Evolutionary conservation across 2,888 invertebrate species (phyloP).

Genomic region (Oeneis ivallda): DNA sequence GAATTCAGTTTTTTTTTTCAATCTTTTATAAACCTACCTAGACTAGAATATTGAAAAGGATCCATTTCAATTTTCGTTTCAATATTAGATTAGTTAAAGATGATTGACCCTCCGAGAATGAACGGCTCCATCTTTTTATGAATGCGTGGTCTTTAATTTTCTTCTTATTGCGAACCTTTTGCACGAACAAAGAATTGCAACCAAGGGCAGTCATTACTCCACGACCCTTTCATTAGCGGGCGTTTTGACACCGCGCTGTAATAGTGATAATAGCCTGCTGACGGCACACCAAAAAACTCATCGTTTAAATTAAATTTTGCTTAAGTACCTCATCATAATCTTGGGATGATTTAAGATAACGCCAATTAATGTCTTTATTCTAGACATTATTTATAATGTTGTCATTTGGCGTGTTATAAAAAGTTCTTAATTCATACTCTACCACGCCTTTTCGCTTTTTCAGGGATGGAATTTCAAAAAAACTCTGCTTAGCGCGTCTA

Average conservation of each 20-base stretch:
- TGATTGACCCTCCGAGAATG: constrained; percentile 1
- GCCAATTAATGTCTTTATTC: background rate
- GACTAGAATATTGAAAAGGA: background rate
- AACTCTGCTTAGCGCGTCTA: no score
- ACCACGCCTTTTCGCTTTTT: no score
- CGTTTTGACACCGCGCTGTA: constrained; percentile 28
- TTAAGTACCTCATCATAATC: constrained; percentile 8
- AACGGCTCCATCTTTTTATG: constrained; percentile 43
- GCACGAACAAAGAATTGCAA: constrained; percentile 46
- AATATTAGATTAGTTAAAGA: constrained; percentile 1
- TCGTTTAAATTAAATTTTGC: constrained; percentile 16
- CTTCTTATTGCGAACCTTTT: constrained; percentile 58
- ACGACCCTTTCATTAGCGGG: constrained; percentile 35
- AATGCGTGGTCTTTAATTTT: constrained; percentile 56
- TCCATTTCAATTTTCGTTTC: constrained; percentile 1
- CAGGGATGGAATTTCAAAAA: no score
- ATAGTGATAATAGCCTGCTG: constrained; percentile 30
- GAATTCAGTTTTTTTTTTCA: background rate
- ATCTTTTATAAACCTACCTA: background rate
- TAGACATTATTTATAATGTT: no score
- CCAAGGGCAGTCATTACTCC: constrained; percentile 45
- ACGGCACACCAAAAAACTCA: constrained; percentile 20
- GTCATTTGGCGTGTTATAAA: no score
- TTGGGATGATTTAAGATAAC: background rate
- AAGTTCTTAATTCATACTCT: no score